phyloP scores from a whole-genome alignment of 2,888 invertebrate species.

The Drosophila cognata region DNA sequence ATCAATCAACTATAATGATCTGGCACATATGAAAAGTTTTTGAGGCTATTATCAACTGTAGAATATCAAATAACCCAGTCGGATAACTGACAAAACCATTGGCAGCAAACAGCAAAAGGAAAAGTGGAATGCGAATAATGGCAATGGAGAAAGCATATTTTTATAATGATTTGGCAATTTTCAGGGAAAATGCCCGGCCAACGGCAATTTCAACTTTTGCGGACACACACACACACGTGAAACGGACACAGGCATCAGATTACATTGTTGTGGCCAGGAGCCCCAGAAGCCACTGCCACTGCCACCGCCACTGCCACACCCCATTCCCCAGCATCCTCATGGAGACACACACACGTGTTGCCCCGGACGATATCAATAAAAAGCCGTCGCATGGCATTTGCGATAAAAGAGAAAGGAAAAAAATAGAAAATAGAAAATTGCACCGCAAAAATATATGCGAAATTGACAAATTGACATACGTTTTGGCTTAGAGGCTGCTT shows the following conservation, averaged over 20 bases:
- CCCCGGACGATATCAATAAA: slow-evolving; percentile 80
- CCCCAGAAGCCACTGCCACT: slow-evolving; percentile 7
- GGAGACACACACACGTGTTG: slow-evolving; percentile 67
- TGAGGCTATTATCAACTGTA: slow-evolving; percentile 78
- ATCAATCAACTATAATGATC: slow-evolving; percentile 79
- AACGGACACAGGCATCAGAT: slow-evolving; percentile 82
- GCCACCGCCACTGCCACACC: background rate
- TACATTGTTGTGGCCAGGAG: slow-evolving; percentile 79
- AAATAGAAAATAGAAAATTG: slow-evolving; percentile 25
- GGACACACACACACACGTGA: slow-evolving; percentile 38
- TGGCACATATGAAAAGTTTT: slow-evolving; percentile 68
- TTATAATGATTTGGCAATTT: slow-evolving; percentile 75
- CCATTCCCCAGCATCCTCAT: slow-evolving; percentile 4
- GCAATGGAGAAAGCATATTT: slow-evolving; percentile 55
- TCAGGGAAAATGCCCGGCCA: slow-evolving; percentile 41
- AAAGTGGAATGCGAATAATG: slow-evolving; percentile 16
- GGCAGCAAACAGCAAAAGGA: slow-evolving; percentile 48
- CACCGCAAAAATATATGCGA: slow-evolving; percentile 67
- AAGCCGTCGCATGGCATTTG: slow-evolving; percentile 65
- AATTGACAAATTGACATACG: slow-evolving; percentile 80
- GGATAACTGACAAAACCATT: slow-evolving; percentile 78
- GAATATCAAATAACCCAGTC: slow-evolving; percentile 81
- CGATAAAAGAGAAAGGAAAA: slow-evolving; percentile 50
- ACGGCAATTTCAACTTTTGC: slow-evolving; percentile 23
- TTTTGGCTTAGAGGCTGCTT: slow-evolving; percentile 60